These are phyloP conservation scores for Pseudachorutes palmiensis DNA, from an alignment of 1,140 invertebrate species.

Conservation along the genomic window DNA sequence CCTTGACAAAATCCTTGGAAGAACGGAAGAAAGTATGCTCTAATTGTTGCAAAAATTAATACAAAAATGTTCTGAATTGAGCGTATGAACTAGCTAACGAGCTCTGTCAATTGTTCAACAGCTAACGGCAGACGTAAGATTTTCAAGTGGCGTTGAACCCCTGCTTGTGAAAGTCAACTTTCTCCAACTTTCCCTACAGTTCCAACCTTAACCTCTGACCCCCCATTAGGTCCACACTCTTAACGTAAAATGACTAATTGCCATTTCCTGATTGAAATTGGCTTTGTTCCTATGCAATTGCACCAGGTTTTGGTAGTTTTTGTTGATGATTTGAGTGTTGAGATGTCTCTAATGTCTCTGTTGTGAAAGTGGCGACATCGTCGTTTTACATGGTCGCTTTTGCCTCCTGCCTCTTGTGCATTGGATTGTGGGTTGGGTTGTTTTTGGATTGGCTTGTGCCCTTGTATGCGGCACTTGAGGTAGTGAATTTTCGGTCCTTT, in stretches of 20 bases:
- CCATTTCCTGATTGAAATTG: not conserved
- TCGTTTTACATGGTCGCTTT: not conserved
- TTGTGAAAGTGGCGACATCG: not conserved
- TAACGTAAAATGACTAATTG: not conserved
- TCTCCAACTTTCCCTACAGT: too few relatives aligned
- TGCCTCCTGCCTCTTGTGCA: not conserved
- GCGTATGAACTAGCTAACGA: too few relatives aligned
- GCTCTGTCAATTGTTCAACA: too few relatives aligned
- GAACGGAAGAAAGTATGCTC: too few relatives aligned
- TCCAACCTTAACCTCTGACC: not conserved
- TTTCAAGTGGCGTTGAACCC: not conserved
- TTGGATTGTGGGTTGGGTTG: not conserved
- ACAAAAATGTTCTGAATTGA: too few relatives aligned
- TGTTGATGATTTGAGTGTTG: not conserved
- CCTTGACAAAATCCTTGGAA: too few relatives aligned
- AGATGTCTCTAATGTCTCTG: not conserved
- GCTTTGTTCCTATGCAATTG: not conserved
- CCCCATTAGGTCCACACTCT: not conserved
- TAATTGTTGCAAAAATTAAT: too few relatives aligned
- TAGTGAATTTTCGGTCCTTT: not conserved
- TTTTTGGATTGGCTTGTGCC: not conserved
- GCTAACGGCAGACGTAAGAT: not conserved
- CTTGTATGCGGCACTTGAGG: not conserved
- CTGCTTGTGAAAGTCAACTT: too few relatives aligned
- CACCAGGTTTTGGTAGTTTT: not conserved